Evolutionary conservation across 2,888 invertebrate genomes (phyloP).

Genomic region (Andrena bicolor): DNA sequence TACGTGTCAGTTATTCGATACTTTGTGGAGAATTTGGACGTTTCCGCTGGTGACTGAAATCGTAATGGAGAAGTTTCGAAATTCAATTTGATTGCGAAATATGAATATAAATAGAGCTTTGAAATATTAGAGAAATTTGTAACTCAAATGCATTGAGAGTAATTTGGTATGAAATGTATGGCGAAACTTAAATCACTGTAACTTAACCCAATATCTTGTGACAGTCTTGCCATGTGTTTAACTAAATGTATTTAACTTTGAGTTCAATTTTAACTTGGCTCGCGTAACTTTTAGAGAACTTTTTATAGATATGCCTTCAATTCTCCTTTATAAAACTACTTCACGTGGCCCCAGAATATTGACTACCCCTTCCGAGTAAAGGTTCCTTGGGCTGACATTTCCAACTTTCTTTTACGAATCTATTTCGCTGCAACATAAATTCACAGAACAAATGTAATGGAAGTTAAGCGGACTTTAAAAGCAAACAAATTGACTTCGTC

Average conservation of each 20-base stretch:
- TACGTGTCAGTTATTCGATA: no score
- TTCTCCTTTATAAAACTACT: conserved; percentile 5
- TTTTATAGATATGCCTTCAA: not conserved
- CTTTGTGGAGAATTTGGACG: no score
- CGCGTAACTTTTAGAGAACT: conserved; percentile 25
- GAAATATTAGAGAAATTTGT: conserved; percentile 12
- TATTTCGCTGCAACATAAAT: not conserved
- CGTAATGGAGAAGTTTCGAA: not conserved
- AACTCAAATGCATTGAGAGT: conserved; percentile 9
- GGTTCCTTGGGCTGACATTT: not conserved
- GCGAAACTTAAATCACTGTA: conserved; percentile 14
- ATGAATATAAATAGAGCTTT: not conserved
- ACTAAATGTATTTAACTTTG: conserved; percentile 4
- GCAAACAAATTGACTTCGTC: conserved; percentile 3
- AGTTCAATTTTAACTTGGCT: conserved; percentile 22
- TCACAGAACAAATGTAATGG: not conserved
- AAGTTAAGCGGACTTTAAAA: not conserved
- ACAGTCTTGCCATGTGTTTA: not conserved
- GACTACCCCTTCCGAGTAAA: not conserved
- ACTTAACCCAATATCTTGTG: conserved; percentile 24
- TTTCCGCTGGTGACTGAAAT: no score
- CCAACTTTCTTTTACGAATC: not conserved
- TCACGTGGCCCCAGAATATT: not conserved
- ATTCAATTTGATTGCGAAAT: not conserved
- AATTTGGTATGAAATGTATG: not conserved